A percentile compares a stretch with the other conserved stretches of the same genome.
phyloP scores from a whole-genome alignment of 2,113 vertebrate genomes.

The Odocoileus virginianus region DNA sequence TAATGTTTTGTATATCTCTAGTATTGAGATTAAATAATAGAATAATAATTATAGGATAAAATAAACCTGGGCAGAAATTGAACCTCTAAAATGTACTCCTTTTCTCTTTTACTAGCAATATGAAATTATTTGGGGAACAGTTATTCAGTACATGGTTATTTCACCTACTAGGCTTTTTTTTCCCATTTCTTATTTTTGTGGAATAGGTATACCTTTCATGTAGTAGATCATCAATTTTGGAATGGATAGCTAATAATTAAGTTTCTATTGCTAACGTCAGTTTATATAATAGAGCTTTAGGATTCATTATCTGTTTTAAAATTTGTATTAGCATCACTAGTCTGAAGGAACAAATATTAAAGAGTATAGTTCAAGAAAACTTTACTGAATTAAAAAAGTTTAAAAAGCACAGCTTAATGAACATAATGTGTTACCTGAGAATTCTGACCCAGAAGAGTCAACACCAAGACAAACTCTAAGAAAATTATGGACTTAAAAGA shows the following conservation, averaged over 20 bases:
- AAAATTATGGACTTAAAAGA: not conserved
- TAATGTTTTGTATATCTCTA: not conserved
- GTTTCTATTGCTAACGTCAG: not conserved
- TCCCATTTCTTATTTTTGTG: constrained; percentile 1
- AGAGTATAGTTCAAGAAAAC: constrained; percentile 1
- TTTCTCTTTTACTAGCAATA: not conserved
- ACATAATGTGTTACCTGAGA: not conserved
- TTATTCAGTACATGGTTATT: not conserved
- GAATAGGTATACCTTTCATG: not conserved
- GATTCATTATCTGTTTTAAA: not conserved
- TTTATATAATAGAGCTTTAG: not conserved
- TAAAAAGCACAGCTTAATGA: not conserved
- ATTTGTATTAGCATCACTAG: not conserved
- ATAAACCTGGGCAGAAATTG: not conserved
- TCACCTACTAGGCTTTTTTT: not conserved
- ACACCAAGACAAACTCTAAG: constrained; percentile 2
- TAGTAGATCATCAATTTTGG: not conserved
- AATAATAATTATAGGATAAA: constrained; percentile 1
- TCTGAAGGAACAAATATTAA: constrained; percentile 3
- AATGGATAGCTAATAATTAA: not conserved
- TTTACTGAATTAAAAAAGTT: not conserved
- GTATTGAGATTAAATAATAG: not conserved
- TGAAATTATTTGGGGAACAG: not conserved
- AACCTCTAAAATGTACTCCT: not conserved
- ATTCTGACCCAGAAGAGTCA: constrained; percentile 2